Evolutionary conservation across 2,888 invertebrate species (phyloP).

Genomic region (Acleris literana): DNA sequence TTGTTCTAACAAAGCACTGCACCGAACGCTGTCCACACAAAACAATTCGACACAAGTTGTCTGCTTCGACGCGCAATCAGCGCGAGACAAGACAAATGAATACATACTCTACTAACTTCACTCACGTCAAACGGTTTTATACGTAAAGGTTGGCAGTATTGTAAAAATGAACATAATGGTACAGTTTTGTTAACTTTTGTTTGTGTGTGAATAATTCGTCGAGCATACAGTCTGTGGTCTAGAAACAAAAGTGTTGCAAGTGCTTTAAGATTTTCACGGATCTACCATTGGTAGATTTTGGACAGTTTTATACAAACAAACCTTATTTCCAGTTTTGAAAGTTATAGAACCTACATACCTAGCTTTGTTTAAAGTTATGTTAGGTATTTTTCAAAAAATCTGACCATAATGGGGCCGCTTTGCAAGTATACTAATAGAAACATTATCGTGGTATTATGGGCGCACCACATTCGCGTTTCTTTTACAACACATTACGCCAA

Average conservation of each 20-base stretch:
- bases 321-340: too few species aligned
- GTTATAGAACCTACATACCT: too few species aligned
- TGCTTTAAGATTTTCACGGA: background rate
- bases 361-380: too few species aligned
- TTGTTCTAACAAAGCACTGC: conserved; percentile 28
- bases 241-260: conserved; percentile 1
- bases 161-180: background rate
- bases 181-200: too few species aligned
- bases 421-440: too few species aligned
- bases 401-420: too few species aligned
- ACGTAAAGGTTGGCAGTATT: background rate
- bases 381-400: too few species aligned
- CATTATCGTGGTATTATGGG: too few species aligned
- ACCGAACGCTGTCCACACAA: conserved; percentile 12
- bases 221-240: conserved; percentile 1
- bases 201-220: background rate
- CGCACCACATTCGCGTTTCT: too few species aligned
- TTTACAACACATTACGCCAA: too few species aligned
- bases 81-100: conserved; percentile 5
- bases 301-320: too few species aligned
- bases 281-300: too few species aligned
- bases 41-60: conserved; percentile 16
- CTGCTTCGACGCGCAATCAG: conserved; percentile 26
- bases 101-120: conserved; percentile 23
- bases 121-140: background rate